A percentile compares a stretch with the other conserved stretches of the same genome.
phyloP scores from a whole-genome alignment of 2,888 invertebrate species.

The Rhodophaea formosa region DNA sequence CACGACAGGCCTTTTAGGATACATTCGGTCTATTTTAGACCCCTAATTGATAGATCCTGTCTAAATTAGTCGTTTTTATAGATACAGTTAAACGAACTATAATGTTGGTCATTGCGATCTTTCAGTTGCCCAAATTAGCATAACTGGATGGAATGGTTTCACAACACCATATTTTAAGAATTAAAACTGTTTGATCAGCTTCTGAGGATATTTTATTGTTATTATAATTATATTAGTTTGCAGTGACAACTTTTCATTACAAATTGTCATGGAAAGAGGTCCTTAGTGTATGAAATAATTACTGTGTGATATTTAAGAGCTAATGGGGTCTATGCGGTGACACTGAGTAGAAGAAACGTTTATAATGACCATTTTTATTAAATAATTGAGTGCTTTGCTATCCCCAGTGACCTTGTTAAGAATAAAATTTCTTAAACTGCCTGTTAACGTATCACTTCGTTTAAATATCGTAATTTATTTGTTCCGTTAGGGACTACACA shows the following conservation, averaged over 20 bases:
- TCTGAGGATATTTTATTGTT: not conserved
- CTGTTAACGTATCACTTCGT: no score
- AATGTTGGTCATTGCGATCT: not conserved
- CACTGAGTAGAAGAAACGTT: no score
- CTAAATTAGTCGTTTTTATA: not conserved
- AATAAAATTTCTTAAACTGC: no score
- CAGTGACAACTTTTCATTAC: not conserved
- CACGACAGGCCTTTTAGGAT: not conserved
- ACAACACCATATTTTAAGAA: not conserved
- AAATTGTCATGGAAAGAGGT: not conserved
- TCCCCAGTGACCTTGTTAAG: no score
- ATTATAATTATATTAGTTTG: not conserved
- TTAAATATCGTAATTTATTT: no score
- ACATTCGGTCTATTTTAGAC: not conserved
- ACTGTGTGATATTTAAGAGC: not conserved
- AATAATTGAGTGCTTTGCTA: no score
- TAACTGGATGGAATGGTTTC: slow-evolving; percentile 2
- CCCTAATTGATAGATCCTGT: not conserved
- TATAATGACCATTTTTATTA: no score
- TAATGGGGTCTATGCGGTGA: no score
- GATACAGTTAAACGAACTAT: not conserved
- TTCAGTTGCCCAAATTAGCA: slow-evolving; percentile 2
- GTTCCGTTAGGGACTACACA: no score
- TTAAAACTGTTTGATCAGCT: slow-evolving; percentile 10
- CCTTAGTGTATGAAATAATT: not conserved